Base-by-base conservation (phyloP, 2,888 invertebrate genomes). In the Ernsta delagoae region DNA sequence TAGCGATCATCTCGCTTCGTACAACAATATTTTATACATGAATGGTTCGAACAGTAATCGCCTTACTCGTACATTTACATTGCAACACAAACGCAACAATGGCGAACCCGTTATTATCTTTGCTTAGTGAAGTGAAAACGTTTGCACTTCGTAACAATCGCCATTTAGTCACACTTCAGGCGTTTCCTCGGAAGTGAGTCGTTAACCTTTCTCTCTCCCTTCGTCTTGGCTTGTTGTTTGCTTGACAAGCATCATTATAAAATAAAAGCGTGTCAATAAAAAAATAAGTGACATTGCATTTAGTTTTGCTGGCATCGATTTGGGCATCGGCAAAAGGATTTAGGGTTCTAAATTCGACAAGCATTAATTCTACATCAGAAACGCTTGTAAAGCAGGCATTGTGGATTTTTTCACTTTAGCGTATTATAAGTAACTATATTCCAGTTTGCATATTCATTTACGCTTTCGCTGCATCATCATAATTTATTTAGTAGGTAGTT, bases 61-160 rank as follows among this genome's bases (percentile, higher is more conserved):
- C 16, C 41, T 54, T 45, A 34, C n/a, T 24, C 24, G 24, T 1
- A 24, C 1, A 24, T n/a, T n/a, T 24, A 3, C 34, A 12, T 34
- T n/a, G 54, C 43, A 56, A 34, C 11, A 34, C 8, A 56, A 39
- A 56, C 67, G 66, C 50, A 59, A 67, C 56, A 62, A 68, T 68
- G 50, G 63, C 36, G 56, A 59, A 39, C 63, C 62, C 62, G 68
- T 63, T 59, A 63, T 69, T 68, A 69, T 63, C 39, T 68, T 63
- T 69, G 68, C 59, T 63, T 62, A 63, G 12, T 69, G 68, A 63
- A 69, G 59, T 69, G 59, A 63, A 53, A 69, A 63, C 57, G 63
- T 63, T 69, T 41, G 68, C 63, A 68, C 54, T 68, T 61, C 61
- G 54, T 62, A 62, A 68, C 68, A 68, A 68, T 62, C 68, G 63